Evolutionary conservation across 2,113 vertebrate genomes (phyloP).

Genomic region (Lethenteron reissneri): DNA sequence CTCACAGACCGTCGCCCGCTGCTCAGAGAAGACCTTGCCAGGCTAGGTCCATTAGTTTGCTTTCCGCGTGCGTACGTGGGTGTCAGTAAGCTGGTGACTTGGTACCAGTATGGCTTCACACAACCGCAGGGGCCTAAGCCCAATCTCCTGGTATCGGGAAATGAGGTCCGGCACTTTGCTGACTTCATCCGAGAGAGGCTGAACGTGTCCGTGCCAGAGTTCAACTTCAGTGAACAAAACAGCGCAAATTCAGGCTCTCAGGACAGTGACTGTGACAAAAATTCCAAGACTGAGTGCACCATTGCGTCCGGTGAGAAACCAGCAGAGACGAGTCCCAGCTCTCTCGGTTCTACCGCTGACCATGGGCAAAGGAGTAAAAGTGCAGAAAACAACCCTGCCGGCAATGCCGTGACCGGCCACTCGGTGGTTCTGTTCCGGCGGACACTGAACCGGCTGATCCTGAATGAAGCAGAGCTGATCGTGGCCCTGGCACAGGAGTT

Average conservation of each 20-base stretch:
- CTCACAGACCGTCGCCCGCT: slow-evolving; percentile 77
- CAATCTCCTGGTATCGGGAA: slow-evolving; percentile 76
- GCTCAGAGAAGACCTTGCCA: slow-evolving; percentile 54
- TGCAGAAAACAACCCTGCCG: no score
- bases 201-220: slow-evolving; percentile 32
- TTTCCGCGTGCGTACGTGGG: slow-evolving; percentile 79
- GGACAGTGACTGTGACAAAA: no score
- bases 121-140: slow-evolving; percentile 92
- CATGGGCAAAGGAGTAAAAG: no score
- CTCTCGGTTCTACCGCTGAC: no score
- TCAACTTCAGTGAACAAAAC: background rate
- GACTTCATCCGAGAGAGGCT: slow-evolving; percentile 41
- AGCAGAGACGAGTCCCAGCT: no score
- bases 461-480: slow-evolving; percentile 81
- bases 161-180: slow-evolving; percentile 69
- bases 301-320: slow-evolving; percentile 17
- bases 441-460: slow-evolving; percentile 56
- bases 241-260: no score
- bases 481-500: slow-evolving; percentile 72
- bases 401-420: background rate
- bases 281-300: no score
- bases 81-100: slow-evolving; percentile 80
- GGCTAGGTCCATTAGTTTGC: slow-evolving; percentile 72
- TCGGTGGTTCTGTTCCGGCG: slow-evolving; percentile 59
- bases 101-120: slow-evolving; percentile 95